These are phyloP conservation scores for Drosophila setifemur DNA, from an alignment of 1,140 invertebrate genomes.

Conservation along the genomic window DNA sequence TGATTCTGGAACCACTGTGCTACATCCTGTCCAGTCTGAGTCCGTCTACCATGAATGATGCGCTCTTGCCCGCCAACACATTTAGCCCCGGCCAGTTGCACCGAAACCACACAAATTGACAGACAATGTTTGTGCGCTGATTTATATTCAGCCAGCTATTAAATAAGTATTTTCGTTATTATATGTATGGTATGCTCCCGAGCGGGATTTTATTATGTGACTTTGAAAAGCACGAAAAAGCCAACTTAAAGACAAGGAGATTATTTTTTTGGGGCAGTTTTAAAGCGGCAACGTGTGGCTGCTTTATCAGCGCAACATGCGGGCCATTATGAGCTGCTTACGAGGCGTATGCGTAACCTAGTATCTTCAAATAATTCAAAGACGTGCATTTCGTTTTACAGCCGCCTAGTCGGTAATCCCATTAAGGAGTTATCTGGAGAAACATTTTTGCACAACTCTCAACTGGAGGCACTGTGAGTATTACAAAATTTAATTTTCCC, in stretches of 20 bases:
- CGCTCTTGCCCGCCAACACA: constrained; percentile 60
- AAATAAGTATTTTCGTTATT: constrained; percentile 71
- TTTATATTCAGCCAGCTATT: constrained; percentile 63
- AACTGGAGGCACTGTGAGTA: constrained; percentile 84
- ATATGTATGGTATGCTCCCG: too few relatives aligned
- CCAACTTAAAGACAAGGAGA: not conserved
- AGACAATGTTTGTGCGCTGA: constrained; percentile 60
- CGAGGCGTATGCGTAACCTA: constrained; percentile 59
- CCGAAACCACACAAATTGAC: not conserved
- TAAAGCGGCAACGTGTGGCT: constrained; percentile 36
- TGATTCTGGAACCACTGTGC: constrained; percentile 7
- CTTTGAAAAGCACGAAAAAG: constrained; percentile 46
- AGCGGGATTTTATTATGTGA: constrained; percentile 59
- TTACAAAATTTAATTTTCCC: not conserved
- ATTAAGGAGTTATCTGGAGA: constrained; percentile 82
- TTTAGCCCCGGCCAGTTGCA: constrained; percentile 29
- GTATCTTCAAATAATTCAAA: constrained; percentile 22
- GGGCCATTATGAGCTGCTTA: constrained; percentile 56
- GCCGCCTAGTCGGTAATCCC: constrained; percentile 83
- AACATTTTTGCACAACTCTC: constrained; percentile 82
- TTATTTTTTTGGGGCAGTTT: constrained; percentile 17
- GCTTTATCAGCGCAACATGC: constrained; percentile 47
- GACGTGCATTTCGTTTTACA: constrained; percentile 66
- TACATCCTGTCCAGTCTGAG: too few relatives aligned
- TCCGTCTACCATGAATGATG: constrained; percentile 64